Evolutionary conservation across 2,113 vertebrate genomes (phyloP), one percentile per base, ranked within the genome.

Genomic region (Ramphastos sulfuratus): DNA sequence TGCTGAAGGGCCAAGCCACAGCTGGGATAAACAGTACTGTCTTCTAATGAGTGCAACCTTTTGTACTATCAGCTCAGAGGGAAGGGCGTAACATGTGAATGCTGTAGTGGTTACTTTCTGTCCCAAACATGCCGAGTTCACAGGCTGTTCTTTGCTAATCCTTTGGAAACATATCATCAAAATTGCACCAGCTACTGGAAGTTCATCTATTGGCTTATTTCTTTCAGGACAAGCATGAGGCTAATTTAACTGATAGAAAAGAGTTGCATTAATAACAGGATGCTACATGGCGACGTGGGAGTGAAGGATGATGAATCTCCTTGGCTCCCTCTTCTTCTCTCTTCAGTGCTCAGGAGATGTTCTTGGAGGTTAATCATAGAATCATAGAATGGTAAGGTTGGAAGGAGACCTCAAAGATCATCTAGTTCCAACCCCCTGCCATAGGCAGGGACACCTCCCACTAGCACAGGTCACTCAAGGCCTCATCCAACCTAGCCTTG

Each of bases 1-100:
- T 66, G 80, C 65, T 31, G 84, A 78, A 85, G 63, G 72, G 94
- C 94, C 93, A 96, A 91, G 78, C 87, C 70, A 0, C 93, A 94
- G 86, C 75, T 92, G 85, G 65, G 82, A 56, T 92, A 64, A 91
- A 77, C 69, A 69, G 69, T 1, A 61, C 89, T 44, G 11, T 81
- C 93, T 90, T 58, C 82, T 92, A n/a, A 65, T 44, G 23, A 74
- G 21, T 52, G 14, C 55, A 89, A 87, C 55, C 39, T 78, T 77
- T 81, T 69, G 9, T 6, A 10, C 10, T 9, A 58, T n/a, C 52
- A 70, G 76, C 48, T 67, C n/a, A 74, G 60, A 77, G 17, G n/a
- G 24, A 87, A 92, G 58, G 11, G 48, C 52, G 28, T 73, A 46
- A 37, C 8, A 13, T 64, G 60, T n/a, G 37, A 88, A 48, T 65